Conservation (phyloP, 2,888 invertebrate species). For the Eilema sororculum region DNA sequence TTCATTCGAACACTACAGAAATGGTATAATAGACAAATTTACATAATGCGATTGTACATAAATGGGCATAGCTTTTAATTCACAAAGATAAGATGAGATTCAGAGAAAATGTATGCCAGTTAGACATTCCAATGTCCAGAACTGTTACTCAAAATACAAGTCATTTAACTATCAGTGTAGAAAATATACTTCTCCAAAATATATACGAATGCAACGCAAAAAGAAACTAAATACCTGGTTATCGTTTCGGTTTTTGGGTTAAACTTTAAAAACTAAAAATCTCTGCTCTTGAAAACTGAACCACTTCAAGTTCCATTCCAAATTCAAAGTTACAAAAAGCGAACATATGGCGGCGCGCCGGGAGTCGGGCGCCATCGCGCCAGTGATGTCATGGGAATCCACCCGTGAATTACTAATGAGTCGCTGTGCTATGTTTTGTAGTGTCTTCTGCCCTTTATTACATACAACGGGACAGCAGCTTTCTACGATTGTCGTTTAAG, state of each 20-base stretch:
- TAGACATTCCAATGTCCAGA: not conserved
- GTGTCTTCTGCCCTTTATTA: conserved; percentile 48
- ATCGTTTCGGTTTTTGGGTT: not conserved
- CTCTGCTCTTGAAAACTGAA: conserved; percentile 35
- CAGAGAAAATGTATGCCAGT: not conserved
- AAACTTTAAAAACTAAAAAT: conserved; percentile 23
- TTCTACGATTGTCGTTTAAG: conserved; percentile 33
- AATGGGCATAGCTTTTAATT: conserved; percentile 1
- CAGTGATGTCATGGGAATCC: conserved; percentile 77
- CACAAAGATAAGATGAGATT: not conserved
- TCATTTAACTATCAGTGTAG: too few species aligned
- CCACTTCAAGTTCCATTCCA: conserved; percentile 26
- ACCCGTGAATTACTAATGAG: conserved; percentile 60
- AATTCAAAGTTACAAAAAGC: conserved; percentile 40
- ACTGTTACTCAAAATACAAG: too few species aligned
- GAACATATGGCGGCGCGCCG: conserved; percentile 70
- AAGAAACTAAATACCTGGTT: not conserved
- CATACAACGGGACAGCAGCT: conserved; percentile 32
- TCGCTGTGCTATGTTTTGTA: conserved; percentile 44
- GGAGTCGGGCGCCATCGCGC: conserved; percentile 68
- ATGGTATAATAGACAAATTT: not conserved
- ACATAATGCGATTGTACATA: not conserved
- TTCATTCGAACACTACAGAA: not conserved
- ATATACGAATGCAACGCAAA: not conserved
- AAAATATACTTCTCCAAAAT: too few species aligned